Conservation (phyloP, 2,888 invertebrate species). For the Pristionchus maxplancki region DNA sequence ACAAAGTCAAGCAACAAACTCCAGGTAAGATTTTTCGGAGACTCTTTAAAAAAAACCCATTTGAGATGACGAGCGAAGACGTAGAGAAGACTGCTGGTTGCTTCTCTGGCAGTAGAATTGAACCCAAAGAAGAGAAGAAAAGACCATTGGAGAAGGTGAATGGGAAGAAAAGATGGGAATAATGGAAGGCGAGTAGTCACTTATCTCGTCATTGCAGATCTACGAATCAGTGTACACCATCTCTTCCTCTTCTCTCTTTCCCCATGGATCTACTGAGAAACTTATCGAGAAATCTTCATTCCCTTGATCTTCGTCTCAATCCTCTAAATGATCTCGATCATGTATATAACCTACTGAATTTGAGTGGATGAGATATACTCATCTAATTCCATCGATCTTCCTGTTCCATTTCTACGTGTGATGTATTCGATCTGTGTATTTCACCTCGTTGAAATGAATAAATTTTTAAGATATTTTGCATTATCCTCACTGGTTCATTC, state of each 20-base stretch:
- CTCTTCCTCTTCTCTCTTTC: background rate
- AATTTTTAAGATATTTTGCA: too few relatives aligned
- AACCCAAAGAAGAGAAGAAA: background rate
- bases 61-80: background rate
- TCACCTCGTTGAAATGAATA: too few relatives aligned
- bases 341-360: too few relatives aligned
- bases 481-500: too few relatives aligned
- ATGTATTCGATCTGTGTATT: too few relatives aligned
- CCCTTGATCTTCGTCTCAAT: background rate
- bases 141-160: background rate
- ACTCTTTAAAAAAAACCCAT: background rate
- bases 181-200: background rate
- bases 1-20: too few relatives aligned
- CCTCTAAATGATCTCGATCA: too few relatives aligned
- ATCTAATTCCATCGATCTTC: too few relatives aligned
- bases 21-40: too few relatives aligned
- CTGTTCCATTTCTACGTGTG: too few relatives aligned
- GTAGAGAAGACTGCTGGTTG: background rate
- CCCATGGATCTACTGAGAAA: background rate
- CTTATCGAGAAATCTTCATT: background rate
- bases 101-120: background rate
- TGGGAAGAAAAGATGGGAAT: too few relatives aligned
- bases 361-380: too few relatives aligned
- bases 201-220: background rate
- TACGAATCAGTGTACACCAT: background rate